Conservation (phyloP, 2,888 invertebrate genomes). For the Limnephilus rhombicus region DNA sequence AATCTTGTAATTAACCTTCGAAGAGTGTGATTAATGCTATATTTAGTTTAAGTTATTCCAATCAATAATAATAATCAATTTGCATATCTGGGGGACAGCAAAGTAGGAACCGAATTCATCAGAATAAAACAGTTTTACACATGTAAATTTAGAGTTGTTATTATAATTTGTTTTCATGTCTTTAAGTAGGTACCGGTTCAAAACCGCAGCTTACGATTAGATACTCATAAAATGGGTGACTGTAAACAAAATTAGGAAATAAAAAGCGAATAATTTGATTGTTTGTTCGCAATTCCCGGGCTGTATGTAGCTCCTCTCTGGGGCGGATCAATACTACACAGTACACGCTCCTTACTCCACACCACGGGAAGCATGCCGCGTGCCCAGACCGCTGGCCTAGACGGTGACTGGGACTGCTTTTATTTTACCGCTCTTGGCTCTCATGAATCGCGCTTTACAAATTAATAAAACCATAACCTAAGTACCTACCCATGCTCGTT, state of each 20-base stretch:
- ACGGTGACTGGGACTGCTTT: background rate
- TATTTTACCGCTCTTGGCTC: background rate
- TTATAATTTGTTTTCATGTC: background rate
- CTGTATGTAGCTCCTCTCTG: background rate
- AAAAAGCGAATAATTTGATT: background rate
- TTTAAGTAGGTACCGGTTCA: too few relatives aligned
- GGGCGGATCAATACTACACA: constrained; percentile 20
- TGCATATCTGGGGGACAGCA: background rate
- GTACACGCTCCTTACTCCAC: background rate
- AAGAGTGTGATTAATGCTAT: background rate
- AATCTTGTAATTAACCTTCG: background rate
- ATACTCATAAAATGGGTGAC: background rate
- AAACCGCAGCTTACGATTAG: too few relatives aligned
- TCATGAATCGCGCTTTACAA: background rate
- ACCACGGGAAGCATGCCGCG: background rate
- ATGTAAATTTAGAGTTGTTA: background rate
- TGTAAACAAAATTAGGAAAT: background rate
- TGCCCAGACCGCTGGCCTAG: background rate
- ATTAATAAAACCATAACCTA: background rate
- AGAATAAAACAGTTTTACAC: background rate
- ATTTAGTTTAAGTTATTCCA: background rate
- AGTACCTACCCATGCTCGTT: too few relatives aligned
- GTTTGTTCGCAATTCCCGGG: background rate
- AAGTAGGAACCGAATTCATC: background rate
- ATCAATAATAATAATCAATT: background rate